A percentile compares a stretch with the other conserved stretches of the same genome.
Conservation (phyloP, 2,113 vertebrate genomes). For the Marcusenius ussheri region DNA sequence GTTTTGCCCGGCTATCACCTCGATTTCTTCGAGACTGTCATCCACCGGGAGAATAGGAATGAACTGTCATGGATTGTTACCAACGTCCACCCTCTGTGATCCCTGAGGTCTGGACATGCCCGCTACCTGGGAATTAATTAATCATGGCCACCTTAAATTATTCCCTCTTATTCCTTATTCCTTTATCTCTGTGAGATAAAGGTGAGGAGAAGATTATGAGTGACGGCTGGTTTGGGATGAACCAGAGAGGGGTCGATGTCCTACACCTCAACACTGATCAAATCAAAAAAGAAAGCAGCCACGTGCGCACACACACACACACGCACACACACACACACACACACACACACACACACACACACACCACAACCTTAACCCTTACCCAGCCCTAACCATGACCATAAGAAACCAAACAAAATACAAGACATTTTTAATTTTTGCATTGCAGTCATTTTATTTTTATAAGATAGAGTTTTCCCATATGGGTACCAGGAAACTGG, state of each 20-base stretch:
- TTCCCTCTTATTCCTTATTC: constrained; percentile 33
- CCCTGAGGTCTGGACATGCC: constrained; percentile 14
- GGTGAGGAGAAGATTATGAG: constrained; percentile 20
- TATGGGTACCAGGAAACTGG: too few relatives aligned
- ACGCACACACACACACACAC: not conserved
- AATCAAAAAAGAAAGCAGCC: not conserved
- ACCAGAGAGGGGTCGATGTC: not conserved
- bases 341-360: not conserved
- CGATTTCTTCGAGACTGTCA: not conserved
- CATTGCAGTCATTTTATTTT: too few relatives aligned
- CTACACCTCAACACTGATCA: not conserved
- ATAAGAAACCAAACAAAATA: too few relatives aligned
- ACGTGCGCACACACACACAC: not conserved
- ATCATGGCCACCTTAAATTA: constrained; percentile 30
- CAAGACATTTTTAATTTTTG: too few relatives aligned
- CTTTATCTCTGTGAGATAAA: constrained; percentile 17
- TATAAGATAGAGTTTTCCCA: too few relatives aligned
- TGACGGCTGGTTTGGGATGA: constrained; percentile 6
- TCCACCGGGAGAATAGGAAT: not conserved
- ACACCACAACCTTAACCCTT: too few relatives aligned
- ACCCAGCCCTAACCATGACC: too few relatives aligned
- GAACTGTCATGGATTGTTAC: not conserved
- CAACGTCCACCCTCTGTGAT: constrained; percentile 8
- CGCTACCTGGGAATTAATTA: constrained; percentile 30
- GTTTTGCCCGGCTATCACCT: not conserved